Evolutionary conservation across 2,113 vertebrate genomes (phyloP), one percentile per base, ranked within the genome.

Genomic region (Oncorhynchus tshawytscha): DNA sequence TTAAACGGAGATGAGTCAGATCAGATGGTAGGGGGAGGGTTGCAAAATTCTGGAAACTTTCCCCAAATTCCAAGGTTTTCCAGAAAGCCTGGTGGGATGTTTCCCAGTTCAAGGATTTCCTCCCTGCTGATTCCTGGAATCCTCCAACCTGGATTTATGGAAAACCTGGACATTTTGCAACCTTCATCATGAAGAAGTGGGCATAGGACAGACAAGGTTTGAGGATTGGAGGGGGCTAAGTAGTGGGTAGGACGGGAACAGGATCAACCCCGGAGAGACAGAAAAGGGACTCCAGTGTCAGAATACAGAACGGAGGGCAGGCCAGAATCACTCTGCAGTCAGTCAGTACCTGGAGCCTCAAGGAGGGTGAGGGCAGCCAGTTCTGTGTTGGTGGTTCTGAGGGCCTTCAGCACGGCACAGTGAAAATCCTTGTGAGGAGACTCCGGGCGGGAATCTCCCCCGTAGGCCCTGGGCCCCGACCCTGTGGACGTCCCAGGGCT

Each of bases 361-460:
- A 83, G 39, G 39, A 45, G 39, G 39, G 39, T 72, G 77, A 57
- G 74, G 27, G 72, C 5, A 54, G 80, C 67, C 4, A 92, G 81
- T 79, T 94, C 90, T 71, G 82, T 80, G 71, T 77, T 72, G 7
- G 27, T 45, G 16, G 16, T 18, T 90, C 89, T 90, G 74, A 95
- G 79, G 25, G 95, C 94, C 83, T 88, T 91, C 86, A 94, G 87
- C 85, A 95, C 92, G 2, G 93, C 93, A 1, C 85, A 88, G 81
- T 93, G 92, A 90, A 95, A 95, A 84, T 96, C 94, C 90, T 90
- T 91, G 15, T 95, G 92, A 6, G 91, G 90, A 29, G 92, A 94
- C 59, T 84, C 90, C 18, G 51, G 16, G 16, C 4, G 24, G 73
- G 81, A 64, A 16, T 66, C 0, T 24, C 45, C 82, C 34, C 45